phyloP scores from a whole-genome alignment of 2,888 invertebrate genomes.

The Lordiphosa fenestrarum region DNA sequence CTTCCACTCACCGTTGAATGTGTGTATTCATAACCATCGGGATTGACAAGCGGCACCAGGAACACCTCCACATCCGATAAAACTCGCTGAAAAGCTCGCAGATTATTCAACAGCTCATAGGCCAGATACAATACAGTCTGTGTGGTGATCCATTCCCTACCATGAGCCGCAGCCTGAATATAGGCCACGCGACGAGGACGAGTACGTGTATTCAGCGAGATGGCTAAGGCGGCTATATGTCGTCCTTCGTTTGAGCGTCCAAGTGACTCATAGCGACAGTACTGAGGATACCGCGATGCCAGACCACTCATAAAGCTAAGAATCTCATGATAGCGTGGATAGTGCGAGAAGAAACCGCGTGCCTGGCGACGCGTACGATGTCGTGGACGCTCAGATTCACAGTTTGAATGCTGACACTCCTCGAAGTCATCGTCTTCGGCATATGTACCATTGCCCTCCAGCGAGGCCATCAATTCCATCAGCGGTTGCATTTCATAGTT shows the following conservation, averaged over 20 bases:
- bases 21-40: conserved; percentile 80
- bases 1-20: conserved; percentile 67
- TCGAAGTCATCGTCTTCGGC: conserved; percentile 29
- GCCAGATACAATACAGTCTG: conserved; percentile 85
- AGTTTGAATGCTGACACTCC: conserved; percentile 55
- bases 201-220: conserved; percentile 68
- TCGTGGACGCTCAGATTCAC: conserved; percentile 62
- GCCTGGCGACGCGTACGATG: conserved; percentile 76
- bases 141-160: conserved; percentile 87
- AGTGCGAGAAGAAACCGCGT: conserved; percentile 77
- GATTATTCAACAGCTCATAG: conserved; percentile 84
- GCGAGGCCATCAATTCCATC: conserved; percentile 68
- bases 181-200: conserved; percentile 76
- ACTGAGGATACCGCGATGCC: conserved; percentile 75
- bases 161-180: conserved; percentile 78
- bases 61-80: conserved; percentile 76
- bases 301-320: conserved; percentile 76
- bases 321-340: conserved; percentile 77
- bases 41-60: conserved; percentile 78
- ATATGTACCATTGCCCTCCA: conserved; percentile 50
- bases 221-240: conserved; percentile 74
- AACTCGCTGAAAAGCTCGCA: conserved; percentile 72
- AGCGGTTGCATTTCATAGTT: conserved; percentile 65
- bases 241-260: conserved; percentile 78
- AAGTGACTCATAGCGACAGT: conserved; percentile 75